Evolutionary conservation across 2,797 vertebrate genomes (phyloP), one percentile per base, ranked within the genome.

Genomic region (Neomorphus geoffroyi): DNA sequence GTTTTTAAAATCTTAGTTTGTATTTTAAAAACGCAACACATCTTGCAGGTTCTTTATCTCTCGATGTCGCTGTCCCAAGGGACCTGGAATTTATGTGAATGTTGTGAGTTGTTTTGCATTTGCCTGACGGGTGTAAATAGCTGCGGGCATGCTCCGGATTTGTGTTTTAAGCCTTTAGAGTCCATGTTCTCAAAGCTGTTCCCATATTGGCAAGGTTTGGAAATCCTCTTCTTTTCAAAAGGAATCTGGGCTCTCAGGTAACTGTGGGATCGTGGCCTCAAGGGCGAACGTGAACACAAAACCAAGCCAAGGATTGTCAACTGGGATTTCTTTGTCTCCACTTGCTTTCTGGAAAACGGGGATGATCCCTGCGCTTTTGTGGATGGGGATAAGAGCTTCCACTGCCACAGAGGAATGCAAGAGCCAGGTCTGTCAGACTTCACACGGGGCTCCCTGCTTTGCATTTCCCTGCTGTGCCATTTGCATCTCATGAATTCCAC

Each of bases 401-500:
- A 4, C 33, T 48, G 77, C 53, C 60, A 5, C 39, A 4, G 60
- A n/a, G 75, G 45, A 54, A 23, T 35, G 37, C 12, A 13, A 65
- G 67, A 87, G 45, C 64, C 64, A 7, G 43, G 66, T 79, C 92
- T 10, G 8, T 65, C 18, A 5, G 58, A 18, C 78, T 86, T 79
- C 82, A 6, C 66, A 7, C 1, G 54, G 32, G 61, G 16, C 80
- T 90, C 66, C 86, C 74, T 72, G 86, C 88, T 92, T 79, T 92
- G 70, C 92, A 51, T 70, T 65, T 92, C 91, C 91, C 78, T 71
- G 81, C 95, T 80, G 92, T 46, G 89, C 39, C 81, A 48, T 95
- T 92, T 91, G 72, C 94, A 95, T 89, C 84, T 94, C 91, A 70
- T 79, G 24, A 94, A 94, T 93, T 88, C 84, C 74, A 65, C 66